Evolutionary conservation across 2,888 invertebrate genomes (phyloP).

Genomic region (Julus scandinavius): DNA sequence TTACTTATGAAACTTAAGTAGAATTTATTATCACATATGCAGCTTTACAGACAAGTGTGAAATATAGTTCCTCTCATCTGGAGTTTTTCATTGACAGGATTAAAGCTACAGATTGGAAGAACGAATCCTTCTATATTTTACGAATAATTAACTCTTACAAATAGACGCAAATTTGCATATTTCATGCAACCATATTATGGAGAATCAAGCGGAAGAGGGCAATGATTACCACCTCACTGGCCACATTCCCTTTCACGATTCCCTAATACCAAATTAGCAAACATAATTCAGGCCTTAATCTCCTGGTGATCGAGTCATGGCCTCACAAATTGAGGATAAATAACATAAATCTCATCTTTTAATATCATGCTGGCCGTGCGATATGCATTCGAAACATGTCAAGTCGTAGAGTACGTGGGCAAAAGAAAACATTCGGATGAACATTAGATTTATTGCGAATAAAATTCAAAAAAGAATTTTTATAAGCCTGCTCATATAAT

Average conservation of each 20-base stretch:
- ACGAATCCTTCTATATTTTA: neutral
- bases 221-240: neutral
- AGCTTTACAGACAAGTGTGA: neutral
- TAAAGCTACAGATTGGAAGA: neutral
- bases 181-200: neutral
- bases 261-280: neutral
- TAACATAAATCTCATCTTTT: neutral
- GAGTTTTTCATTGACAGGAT: neutral
- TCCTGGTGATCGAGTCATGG: neutral
- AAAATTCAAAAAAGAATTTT: neutral
- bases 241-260: neutral
- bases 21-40: neutral
- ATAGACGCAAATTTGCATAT: neutral
- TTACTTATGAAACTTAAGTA: neutral
- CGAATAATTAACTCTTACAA: neutral
- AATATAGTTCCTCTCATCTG: neutral
- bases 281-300: neutral
- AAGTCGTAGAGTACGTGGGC: neutral
- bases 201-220: neutral
- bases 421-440: neutral
- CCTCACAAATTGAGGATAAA: neutral
- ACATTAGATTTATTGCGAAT: conserved; percentile 7
- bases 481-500: neutral
- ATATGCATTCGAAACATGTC: neutral
- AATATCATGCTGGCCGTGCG: neutral